Base-by-base conservation (phyloP, 2,888 invertebrate species). In the Papilio demoleus region DNA sequence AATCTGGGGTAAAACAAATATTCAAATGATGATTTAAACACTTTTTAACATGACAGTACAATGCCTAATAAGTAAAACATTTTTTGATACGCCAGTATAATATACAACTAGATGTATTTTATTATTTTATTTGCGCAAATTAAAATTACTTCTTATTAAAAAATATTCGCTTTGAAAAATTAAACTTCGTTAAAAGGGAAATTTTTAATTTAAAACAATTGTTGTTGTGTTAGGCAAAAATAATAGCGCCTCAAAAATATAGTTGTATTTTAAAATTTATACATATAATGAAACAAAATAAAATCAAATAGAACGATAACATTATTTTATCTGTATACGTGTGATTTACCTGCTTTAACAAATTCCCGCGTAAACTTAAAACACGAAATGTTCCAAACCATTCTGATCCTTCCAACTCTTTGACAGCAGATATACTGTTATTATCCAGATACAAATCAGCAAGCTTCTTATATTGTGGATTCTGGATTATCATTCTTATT, bases 341-440 rank as follows among this genome's bases (percentile, higher is more conserved):
- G 9, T 45, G 5, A 45, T 45, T 34, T 84, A 97, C 96, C 93
- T 96, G 95, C 64, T 94, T 93, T 56, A 97, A 81, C 77, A 93
- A 91, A 82, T 97, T 97, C 50, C 95, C 95, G 53, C 94, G 93
- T 38, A 97, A 90, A 77, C 96, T 97, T n/a, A 97, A 88, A 3
- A 96, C 94, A 63, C 97, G 93, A 81, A 97, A 97, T 64, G 95
- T 94, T 36, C 94, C 93, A 73, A 97, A 93, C 97, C 97, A 97
- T 77, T 95, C 94, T 0, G 96, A 94, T 19, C 96, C 96, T 79
- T 97, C 97, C 67, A 97, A 84, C 73, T 93, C 89, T 70, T 90
- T 91, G 1, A 94, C 93, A 50, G 95, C 94, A 11, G 94, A 93
- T 63, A 97, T 94, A 59, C 90, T 91, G 83, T 97, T 97, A 79